phyloP scores from a whole-genome alignment of 2,888 invertebrate genomes.

The Candidula unifasciata region DNA sequence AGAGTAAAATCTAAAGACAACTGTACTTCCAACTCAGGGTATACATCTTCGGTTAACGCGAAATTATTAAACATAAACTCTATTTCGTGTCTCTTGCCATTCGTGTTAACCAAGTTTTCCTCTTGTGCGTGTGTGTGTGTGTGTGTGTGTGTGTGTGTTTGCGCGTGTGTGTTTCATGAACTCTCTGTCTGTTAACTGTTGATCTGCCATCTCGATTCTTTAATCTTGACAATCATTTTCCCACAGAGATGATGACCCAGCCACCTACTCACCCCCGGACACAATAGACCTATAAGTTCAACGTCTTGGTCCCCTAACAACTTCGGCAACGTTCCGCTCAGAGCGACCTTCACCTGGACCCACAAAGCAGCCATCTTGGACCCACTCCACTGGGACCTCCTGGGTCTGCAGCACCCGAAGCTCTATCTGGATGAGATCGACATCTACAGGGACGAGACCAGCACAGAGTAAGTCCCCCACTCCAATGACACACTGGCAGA shows the following conservation, averaged over 20 bases:
- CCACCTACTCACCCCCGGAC: neutral
- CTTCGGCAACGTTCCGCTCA: slow-evolving; percentile 59
- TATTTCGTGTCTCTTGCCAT: no score
- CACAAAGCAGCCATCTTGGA: slow-evolving; percentile 54
- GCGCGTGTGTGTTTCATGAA: no score
- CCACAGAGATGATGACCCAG: neutral
- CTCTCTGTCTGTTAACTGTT: no score
- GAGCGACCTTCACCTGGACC: slow-evolving; percentile 57
- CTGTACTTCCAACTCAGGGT: no score
- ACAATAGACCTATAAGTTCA: slow-evolving; percentile 57
- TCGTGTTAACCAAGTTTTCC: no score
- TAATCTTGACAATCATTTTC: neutral
- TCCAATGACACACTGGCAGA: no score
- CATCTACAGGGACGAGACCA: slow-evolving; percentile 54
- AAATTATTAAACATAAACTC: no score
- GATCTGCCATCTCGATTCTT: neutral
- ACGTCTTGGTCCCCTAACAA: slow-evolving; percentile 59
- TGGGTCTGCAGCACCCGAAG: slow-evolving; percentile 57
- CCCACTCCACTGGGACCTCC: slow-evolving; percentile 58
- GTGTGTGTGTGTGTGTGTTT: no score
- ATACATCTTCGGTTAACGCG: no score
- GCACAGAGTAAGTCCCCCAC: slow-evolving; percentile 4
- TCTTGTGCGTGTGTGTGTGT: no score
- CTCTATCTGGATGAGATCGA: slow-evolving; percentile 55
- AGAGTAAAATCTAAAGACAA: no score